Evolutionary conservation across 2,797 vertebrate genomes (phyloP).

Genomic region (Syngnathus rostellatus): DNA sequence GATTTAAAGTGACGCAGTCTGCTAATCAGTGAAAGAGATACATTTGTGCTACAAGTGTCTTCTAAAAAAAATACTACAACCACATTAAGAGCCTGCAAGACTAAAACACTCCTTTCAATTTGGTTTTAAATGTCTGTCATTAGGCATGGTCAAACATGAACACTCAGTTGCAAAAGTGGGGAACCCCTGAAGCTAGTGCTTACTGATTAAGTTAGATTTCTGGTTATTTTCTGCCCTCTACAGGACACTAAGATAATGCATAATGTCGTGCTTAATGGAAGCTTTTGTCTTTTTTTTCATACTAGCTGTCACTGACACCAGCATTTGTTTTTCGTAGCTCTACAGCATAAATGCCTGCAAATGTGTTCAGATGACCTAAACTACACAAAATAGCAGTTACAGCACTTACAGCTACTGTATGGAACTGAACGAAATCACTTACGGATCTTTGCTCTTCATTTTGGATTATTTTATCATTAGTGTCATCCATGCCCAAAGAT

Average conservation of each 20-base stretch:
- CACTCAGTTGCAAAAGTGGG: not conserved
- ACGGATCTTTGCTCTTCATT: slow-evolving; percentile 56
- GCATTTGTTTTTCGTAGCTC: not conserved
- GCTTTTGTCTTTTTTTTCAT: not conserved
- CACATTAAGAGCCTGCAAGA: not conserved
- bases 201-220: not conserved
- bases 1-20: slow-evolving; percentile 22
- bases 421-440: slow-evolving; percentile 46
- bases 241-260: slow-evolving; percentile 22
- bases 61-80: not conserved
- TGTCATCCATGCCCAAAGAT: slow-evolving; percentile 61
- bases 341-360: not conserved
- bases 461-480: slow-evolving; percentile 53
- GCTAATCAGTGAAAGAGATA: not conserved
- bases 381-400: not conserved
- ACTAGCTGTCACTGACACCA: too few species aligned
- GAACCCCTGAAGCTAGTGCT: not conserved
- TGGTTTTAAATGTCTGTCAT: not conserved
- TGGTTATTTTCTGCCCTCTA: slow-evolving; percentile 44
- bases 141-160: not conserved
- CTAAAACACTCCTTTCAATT: not conserved
- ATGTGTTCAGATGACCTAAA: not conserved
- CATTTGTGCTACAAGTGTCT: not conserved
- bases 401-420: not conserved
- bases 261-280: not conserved